Evolutionary conservation across 2,888 invertebrate genomes (phyloP).

Genomic region (Erpobdella octoculata): DNA sequence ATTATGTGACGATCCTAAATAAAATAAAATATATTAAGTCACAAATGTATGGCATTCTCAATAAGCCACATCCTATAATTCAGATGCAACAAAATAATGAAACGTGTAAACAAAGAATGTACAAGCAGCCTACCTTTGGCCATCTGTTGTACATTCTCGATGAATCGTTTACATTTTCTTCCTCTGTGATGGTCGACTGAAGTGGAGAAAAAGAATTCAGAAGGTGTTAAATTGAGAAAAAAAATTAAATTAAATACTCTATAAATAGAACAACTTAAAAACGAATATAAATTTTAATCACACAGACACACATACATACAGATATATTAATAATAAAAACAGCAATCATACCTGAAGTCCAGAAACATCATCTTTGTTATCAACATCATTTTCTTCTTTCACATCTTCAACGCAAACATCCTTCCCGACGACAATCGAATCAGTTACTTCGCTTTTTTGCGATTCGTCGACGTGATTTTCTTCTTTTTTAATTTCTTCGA

Average conservation of each 20-base stretch:
- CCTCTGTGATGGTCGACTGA: background rate
- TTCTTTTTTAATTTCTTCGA: background rate
- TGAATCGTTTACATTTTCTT: background rate
- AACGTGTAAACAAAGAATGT: background rate
- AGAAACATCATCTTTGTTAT: constrained; percentile 2
- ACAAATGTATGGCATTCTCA: background rate
- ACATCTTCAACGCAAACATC: background rate
- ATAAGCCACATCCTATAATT: too few species aligned
- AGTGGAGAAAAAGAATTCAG: background rate
- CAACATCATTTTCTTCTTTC: background rate
- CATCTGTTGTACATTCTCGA: constrained; percentile 16
- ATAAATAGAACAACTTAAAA: constrained; percentile 3
- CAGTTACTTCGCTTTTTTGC: too few species aligned
- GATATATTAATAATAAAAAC: background rate
- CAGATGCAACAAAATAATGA: too few species aligned
- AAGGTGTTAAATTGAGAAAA: background rate
- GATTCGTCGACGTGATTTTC: background rate
- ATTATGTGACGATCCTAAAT: constrained; percentile 50
- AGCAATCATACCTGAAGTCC: background rate
- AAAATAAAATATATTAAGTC: background rate
- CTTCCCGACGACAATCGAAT: background rate
- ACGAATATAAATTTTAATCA: background rate
- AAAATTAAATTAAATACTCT: too few species aligned
- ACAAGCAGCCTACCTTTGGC: constrained; percentile 23
- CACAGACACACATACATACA: background rate